phyloP scores from a whole-genome alignment of 2,797 vertebrate genomes.

The Manis javanica region DNA sequence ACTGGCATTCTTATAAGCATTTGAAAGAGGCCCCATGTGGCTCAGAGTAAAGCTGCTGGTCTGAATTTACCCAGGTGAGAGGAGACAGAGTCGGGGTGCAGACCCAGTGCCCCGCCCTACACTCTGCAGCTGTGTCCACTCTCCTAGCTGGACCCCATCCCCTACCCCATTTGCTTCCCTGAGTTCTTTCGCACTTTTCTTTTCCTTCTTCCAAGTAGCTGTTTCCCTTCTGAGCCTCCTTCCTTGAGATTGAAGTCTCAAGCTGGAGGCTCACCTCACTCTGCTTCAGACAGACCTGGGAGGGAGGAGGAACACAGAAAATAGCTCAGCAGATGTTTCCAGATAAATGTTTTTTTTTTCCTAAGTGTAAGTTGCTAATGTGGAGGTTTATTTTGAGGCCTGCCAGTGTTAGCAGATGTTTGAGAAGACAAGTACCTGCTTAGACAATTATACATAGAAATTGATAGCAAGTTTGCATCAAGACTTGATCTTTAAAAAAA shows the following conservation, averaged over 20 bases:
- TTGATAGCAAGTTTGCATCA: conserved; percentile 73
- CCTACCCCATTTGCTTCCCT: neutral
- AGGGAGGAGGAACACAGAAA: conserved; percentile 75
- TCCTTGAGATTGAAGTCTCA: conserved; percentile 77
- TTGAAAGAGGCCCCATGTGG: neutral
- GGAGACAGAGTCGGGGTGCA: neutral
- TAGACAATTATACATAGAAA: conserved; percentile 80
- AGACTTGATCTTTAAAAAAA: conserved; percentile 64
- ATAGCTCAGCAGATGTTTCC: conserved; percentile 87
- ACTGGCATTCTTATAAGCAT: neutral
- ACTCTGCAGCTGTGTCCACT: neutral
- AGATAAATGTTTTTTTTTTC: conserved; percentile 72
- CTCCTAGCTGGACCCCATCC: neutral
- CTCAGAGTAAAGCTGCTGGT: neutral
- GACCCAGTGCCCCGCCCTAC: rapidly evolving
- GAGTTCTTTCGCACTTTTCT: neutral
- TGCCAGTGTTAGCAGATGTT: conserved; percentile 85
- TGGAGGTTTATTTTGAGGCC: conserved; percentile 83
- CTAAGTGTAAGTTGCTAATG: conserved; percentile 80
- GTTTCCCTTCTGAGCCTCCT: conserved; percentile 74
- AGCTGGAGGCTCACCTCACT: conserved; percentile 79
- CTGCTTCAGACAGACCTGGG: conserved; percentile 73
- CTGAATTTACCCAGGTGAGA: too few species aligned
- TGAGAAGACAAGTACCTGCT: conserved; percentile 80
- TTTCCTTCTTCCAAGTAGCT: conserved; percentile 56